These are phyloP conservation scores for Lasioglossum malachurum DNA, from an alignment of 2,888 invertebrate genomes.

Conservation along the genomic window DNA sequence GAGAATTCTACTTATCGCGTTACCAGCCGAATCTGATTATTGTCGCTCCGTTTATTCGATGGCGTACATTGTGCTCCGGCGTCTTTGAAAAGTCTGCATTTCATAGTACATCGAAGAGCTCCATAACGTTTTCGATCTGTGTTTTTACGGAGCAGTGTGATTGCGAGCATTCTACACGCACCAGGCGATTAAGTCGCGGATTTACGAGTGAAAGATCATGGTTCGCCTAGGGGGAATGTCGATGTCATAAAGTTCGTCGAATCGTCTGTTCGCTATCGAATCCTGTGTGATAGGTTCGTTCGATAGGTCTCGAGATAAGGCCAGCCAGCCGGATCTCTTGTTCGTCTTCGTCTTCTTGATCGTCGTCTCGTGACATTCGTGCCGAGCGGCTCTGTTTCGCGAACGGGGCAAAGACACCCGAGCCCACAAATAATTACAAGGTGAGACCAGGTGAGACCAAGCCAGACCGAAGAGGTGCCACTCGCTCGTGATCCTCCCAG, in stretches of 20 bases:
- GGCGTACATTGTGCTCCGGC: not conserved
- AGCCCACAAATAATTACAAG: conserved; percentile 36
- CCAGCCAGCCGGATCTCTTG: conserved; percentile 30
- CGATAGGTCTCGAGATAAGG: conserved; percentile 45
- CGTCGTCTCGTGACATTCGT: conserved; percentile 53
- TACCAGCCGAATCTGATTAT: not conserved
- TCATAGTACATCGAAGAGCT: not conserved
- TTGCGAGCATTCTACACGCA: conserved; percentile 19
- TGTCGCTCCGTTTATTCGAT: not conserved
- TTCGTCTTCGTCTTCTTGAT: conserved; percentile 4
- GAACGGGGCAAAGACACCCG: conserved; percentile 29
- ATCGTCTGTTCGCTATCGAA: conserved; percentile 46
- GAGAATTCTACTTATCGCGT: not conserved
- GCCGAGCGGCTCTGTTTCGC: conserved; percentile 7
- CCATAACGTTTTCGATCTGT: not conserved
- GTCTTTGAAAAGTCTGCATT: not conserved
- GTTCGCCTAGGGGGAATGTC: conserved; percentile 53
- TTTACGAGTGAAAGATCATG: conserved; percentile 67
- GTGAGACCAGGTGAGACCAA: conserved; percentile 18
- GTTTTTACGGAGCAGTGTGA: not conserved
- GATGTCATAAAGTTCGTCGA: conserved; percentile 64
- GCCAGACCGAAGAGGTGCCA: not conserved
- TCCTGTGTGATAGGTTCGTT: conserved; percentile 49
- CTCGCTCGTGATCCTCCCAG: conserved; percentile 31
- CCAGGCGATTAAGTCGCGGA: conserved; percentile 52